Evolutionary conservation across 2,113 vertebrate genomes (phyloP).

Genomic region (Strix aluco): DNA sequence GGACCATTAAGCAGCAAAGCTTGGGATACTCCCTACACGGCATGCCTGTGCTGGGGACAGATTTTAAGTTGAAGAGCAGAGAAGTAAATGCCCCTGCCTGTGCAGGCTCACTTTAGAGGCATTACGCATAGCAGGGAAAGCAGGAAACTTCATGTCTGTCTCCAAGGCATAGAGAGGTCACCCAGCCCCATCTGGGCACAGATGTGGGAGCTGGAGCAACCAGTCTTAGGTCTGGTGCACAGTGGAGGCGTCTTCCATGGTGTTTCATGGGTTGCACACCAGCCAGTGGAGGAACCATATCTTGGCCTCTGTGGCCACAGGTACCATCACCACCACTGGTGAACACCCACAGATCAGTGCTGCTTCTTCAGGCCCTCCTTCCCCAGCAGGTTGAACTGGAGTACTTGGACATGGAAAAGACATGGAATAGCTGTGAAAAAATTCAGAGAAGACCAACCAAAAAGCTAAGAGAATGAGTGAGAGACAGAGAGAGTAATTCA

Average conservation of each 20-base stretch:
- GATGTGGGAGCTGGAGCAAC: neutral
- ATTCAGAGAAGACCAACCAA: neutral
- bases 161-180: neutral
- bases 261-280: neutral
- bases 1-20: neutral
- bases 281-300: neutral
- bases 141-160: neutral
- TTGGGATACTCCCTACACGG: neutral
- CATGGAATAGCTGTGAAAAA: neutral
- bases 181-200: neutral
- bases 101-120: neutral
- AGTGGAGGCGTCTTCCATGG: neutral
- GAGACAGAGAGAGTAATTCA: neutral
- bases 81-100: neutral
- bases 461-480: neutral
- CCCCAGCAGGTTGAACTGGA: neutral
- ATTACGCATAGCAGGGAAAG: neutral
- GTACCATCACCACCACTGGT: neutral
- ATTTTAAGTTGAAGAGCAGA: neutral
- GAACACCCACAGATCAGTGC: neutral
- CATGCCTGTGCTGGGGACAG: rapidly evolving
- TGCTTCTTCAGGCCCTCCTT: neutral
- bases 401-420: neutral
- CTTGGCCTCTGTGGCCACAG: neutral
- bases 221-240: neutral